Conservation (phyloP, 2,113 vertebrate species). For the Pituophis catenifer region DNA sequence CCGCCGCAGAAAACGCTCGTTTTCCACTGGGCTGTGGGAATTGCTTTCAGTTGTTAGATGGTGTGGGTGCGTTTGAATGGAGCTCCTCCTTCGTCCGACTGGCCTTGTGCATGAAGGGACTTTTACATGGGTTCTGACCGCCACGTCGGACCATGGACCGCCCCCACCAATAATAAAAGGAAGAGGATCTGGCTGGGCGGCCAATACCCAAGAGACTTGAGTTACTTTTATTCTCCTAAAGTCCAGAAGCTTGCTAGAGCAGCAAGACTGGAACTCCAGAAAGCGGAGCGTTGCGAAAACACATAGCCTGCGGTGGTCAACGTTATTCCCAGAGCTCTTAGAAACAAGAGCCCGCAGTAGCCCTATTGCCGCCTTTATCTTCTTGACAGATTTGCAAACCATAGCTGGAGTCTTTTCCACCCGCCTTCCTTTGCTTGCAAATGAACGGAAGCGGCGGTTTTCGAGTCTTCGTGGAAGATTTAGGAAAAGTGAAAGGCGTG, state of each 20-base stretch:
- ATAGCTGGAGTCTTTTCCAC: neutral
- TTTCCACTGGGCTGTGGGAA: too few species aligned
- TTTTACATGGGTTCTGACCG: neutral
- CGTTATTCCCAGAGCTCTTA: neutral
- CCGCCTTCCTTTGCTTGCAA: neutral
- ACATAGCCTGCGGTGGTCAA: neutral
- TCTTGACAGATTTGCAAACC: neutral
- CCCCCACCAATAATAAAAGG: constrained; percentile 43
- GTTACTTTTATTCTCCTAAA: neutral
- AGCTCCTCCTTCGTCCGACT: neutral
- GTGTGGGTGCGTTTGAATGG: neutral
- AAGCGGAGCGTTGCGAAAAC: neutral
- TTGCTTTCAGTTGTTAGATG: neutral
- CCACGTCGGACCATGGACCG: neutral
- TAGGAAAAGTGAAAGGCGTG: neutral
- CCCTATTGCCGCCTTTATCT: too few species aligned
- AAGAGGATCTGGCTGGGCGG: constrained; percentile 21
- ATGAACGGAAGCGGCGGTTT: too few species aligned
- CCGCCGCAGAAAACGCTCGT: neutral
- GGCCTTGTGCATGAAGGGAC: neutral
- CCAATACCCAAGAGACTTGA: constrained; percentile 1
- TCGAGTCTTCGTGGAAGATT: neutral
- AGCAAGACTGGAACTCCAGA: constrained; percentile 46
- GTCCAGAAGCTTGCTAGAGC: constrained; percentile 40
- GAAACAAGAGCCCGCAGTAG: neutral